Evolutionary conservation across 2,113 vertebrate genomes (phyloP).

Genomic region (Garra rufa): DNA sequence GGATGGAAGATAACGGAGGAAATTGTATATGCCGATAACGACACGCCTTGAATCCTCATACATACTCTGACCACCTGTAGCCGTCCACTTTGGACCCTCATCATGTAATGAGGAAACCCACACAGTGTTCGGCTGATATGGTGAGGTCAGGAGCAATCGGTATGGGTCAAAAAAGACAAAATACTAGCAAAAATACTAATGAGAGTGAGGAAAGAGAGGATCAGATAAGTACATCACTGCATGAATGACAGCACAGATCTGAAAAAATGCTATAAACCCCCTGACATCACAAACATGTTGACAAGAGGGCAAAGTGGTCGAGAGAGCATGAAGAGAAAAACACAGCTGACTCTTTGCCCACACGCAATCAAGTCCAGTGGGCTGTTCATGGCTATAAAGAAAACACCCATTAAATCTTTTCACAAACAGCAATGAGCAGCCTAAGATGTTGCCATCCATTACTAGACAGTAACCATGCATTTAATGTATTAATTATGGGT

Average conservation of each 20-base stretch:
- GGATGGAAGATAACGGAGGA: constrained; percentile 16
- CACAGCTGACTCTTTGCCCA: not conserved
- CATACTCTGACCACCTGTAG: constrained; percentile 8
- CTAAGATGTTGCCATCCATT: constrained; percentile 40
- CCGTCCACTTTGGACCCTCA: not conserved
- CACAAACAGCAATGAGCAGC: constrained; percentile 24
- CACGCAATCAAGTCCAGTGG: constrained; percentile 31
- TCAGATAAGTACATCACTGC: not conserved
- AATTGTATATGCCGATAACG: not conserved
- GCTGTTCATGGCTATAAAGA: not conserved
- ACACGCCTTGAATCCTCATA: constrained; percentile 23
- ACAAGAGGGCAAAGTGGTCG: not conserved
- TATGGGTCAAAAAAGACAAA: not conserved
- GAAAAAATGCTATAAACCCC: not conserved
- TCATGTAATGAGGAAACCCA: not conserved
- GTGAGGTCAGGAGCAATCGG: constrained; percentile 2
- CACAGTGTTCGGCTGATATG: not conserved
- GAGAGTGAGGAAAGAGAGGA: not conserved
- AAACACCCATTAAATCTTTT: constrained; percentile 29
- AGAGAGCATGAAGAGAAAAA: not conserved
- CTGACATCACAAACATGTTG: not conserved
- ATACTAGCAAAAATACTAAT: not conserved
- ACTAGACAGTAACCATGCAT: constrained; percentile 15
- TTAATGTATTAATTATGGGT: constrained; percentile 38
- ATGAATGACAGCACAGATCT: not conserved